Conservation (phyloP, 1,140 invertebrate genomes). For the Dreissena rostriformis region DNA sequence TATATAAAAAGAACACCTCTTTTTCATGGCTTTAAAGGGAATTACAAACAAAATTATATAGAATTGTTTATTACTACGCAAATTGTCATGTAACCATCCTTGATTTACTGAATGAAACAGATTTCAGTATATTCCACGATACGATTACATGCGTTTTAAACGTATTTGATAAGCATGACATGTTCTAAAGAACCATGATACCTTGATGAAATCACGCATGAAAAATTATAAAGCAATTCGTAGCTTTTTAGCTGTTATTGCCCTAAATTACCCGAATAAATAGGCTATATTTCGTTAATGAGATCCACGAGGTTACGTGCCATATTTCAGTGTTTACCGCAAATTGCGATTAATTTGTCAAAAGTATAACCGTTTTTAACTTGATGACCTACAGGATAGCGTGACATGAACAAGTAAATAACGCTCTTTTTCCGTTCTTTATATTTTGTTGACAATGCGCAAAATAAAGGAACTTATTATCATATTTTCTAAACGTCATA, state of each 20-base stretch:
- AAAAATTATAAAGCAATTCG: slow-evolving; percentile 41
- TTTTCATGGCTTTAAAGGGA: too few species aligned
- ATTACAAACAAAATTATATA: too few species aligned
- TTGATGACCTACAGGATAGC: slow-evolving; percentile 16
- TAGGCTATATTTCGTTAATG: slow-evolving; percentile 39
- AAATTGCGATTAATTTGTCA: slow-evolving; percentile 43
- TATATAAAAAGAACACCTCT: too few species aligned
- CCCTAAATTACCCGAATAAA: slow-evolving; percentile 26
- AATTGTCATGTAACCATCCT: background rate
- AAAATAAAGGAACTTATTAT: too few species aligned
- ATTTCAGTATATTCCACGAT: slow-evolving; percentile 36
- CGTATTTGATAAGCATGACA: background rate
- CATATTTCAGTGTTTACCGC: slow-evolving; percentile 17
- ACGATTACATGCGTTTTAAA: slow-evolving; percentile 1
- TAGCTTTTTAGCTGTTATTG: slow-evolving; percentile 35
- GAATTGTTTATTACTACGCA: too few species aligned
- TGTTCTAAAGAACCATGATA: background rate
- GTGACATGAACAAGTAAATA: too few species aligned
- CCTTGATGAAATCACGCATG: slow-evolving; percentile 11
- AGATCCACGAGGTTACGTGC: background rate
- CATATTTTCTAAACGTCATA: too few species aligned
- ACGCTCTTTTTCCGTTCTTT: too few species aligned
- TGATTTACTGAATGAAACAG: background rate
- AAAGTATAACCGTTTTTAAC: slow-evolving; percentile 45
- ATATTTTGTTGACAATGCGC: too few species aligned